Evolutionary conservation across 1,140 invertebrate genomes (phyloP).

Genomic region (Drosophila yakuba): DNA sequence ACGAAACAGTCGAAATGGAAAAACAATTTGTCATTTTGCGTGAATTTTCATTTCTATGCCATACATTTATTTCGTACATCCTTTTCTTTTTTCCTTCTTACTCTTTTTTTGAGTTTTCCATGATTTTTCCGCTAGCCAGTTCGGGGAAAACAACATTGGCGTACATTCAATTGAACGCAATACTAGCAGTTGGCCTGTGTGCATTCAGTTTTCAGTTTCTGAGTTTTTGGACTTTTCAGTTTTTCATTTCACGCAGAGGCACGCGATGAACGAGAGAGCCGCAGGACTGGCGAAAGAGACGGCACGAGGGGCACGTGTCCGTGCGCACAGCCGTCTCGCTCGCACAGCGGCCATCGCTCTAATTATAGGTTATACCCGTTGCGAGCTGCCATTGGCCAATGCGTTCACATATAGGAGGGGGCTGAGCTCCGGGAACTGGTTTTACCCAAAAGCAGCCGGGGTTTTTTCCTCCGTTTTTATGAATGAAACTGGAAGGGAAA

Average conservation of each 20-base stretch:
- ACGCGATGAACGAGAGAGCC: slow-evolving; percentile 12
- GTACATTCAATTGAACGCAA: slow-evolving; percentile 42
- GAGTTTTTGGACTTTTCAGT: neutral
- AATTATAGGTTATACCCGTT: slow-evolving; percentile 80
- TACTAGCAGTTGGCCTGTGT: slow-evolving; percentile 1
- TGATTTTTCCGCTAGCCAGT: neutral
- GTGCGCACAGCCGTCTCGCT: slow-evolving; percentile 43
- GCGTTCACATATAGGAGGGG: slow-evolving; percentile 32
- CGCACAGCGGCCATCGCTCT: slow-evolving; percentile 83
- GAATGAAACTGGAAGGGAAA: slow-evolving; percentile 15
- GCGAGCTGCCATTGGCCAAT: slow-evolving; percentile 64
- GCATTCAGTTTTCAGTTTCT: slow-evolving; percentile 2
- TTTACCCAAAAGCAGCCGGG: slow-evolving; percentile 4
- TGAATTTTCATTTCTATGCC: slow-evolving; percentile 10
- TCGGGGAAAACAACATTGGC: slow-evolving; percentile 35
- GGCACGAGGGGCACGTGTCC: slow-evolving; percentile 38
- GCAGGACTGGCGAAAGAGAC: slow-evolving; percentile 24
- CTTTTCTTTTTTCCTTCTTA: too few relatives aligned
- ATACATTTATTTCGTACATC: neutral
- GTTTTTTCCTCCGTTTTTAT: slow-evolving; percentile 13
- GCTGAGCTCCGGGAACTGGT: slow-evolving; percentile 57
- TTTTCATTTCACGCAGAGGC: slow-evolving; percentile 4
- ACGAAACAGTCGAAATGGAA: slow-evolving; percentile 26
- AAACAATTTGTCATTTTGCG: slow-evolving; percentile 53
- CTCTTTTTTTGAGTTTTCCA: neutral